Percentiles rank a stretch among this genome's conserved stretches.
Conservation (phyloP, 2,888 invertebrate species). For the Galerucella pusilla region DNA sequence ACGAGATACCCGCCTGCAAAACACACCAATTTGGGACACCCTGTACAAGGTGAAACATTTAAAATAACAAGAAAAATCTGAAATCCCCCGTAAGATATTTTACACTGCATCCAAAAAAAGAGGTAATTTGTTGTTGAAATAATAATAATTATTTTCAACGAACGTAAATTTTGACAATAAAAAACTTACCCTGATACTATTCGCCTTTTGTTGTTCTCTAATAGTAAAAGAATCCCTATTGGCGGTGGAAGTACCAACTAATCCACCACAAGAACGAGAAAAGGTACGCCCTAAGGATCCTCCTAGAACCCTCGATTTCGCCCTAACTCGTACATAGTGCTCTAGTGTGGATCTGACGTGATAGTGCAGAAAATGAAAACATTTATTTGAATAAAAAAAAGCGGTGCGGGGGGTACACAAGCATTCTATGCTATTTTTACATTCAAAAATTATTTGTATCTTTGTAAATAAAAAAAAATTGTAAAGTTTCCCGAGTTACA, state of each 20-base stretch:
- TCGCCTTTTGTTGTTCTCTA: constrained; percentile 59
- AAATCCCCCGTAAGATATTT: no score
- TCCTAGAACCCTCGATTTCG: constrained; percentile 74
- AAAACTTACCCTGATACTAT: constrained; percentile 43
- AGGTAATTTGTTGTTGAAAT: no score
- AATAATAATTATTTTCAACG: no score
- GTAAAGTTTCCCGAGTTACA: background rate
- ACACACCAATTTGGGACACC: no score
- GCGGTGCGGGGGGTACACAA: constrained; percentile 60
- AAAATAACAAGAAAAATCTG: no score
- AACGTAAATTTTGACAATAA: background rate
- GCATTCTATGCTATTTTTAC: constrained; percentile 60
- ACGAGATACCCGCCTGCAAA: no score
- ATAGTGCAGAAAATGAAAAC: constrained; percentile 61
- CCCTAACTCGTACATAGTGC: constrained; percentile 69
- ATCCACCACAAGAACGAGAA: constrained; percentile 73
- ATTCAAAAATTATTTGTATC: constrained; percentile 18
- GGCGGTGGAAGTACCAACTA: constrained; percentile 59
- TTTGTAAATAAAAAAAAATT: background rate
- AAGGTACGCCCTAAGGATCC: constrained; percentile 75
- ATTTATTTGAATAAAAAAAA: constrained; percentile 50
- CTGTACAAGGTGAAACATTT: no score
- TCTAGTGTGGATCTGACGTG: constrained; percentile 66
- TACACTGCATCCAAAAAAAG: no score
- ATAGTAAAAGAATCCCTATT: constrained; percentile 65